These are phyloP conservation scores for Seriola dumerili DNA, from an alignment of 2,113 vertebrate genomes.

Conservation along the genomic window DNA sequence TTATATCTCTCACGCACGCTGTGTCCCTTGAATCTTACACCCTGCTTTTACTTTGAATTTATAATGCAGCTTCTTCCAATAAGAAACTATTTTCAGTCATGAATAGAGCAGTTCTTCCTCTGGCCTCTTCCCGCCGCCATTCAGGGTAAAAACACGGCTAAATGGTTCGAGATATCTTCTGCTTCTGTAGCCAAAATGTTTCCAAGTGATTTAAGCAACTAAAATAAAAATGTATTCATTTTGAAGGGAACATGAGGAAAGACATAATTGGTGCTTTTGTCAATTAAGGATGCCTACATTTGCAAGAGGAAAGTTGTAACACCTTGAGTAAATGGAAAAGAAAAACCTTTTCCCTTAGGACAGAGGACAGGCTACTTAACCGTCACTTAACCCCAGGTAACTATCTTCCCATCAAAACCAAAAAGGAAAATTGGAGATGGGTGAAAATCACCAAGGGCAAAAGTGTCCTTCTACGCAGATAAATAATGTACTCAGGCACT, in stretches of 20 bases:
- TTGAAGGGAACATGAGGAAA: not conserved
- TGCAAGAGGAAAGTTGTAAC: not conserved
- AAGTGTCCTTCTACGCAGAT: conserved; percentile 68
- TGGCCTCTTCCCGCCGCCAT: not conserved
- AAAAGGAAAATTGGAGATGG: conserved; percentile 68
- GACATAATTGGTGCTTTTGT: conserved; percentile 31
- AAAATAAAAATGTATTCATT: not conserved
- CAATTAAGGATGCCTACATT: not conserved
- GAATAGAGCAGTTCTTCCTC: not conserved
- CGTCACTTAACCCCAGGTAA: conserved; percentile 70
- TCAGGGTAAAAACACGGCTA: not conserved
- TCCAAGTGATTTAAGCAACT: not conserved
- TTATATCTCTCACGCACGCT: not conserved
- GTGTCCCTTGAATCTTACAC: not conserved
- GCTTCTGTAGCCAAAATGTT: not conserved
- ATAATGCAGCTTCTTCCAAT: not conserved
- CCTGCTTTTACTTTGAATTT: not conserved
- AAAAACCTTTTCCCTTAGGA: not conserved
- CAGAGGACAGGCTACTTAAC: conserved; percentile 52
- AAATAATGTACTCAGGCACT: conserved; percentile 76
- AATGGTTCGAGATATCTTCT: not conserved
- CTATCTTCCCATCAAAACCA: conserved; percentile 61
- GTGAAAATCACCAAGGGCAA: conserved; percentile 73
- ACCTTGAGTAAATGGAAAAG: conserved; percentile 6
- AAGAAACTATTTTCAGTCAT: not conserved